Evolutionary conservation across 2,797 vertebrate species (phyloP).

Genomic region (Brotula barbata): DNA sequence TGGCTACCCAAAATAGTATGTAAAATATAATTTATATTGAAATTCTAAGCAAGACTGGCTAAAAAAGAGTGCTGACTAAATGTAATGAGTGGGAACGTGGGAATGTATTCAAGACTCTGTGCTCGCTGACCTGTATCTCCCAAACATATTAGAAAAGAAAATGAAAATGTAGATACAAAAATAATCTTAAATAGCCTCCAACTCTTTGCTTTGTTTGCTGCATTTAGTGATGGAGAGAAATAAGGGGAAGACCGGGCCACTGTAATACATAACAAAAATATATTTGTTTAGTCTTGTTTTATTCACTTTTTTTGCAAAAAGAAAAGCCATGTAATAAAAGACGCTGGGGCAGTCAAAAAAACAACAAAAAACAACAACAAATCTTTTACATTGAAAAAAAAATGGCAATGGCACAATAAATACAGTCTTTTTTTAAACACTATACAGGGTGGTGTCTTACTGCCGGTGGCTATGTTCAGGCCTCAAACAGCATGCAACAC

Average conservation of each 20-base stretch:
- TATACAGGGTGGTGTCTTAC: slow-evolving; percentile 64
- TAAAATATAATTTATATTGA: too few relatives aligned
- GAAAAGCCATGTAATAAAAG: slow-evolving; percentile 68
- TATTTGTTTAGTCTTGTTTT: slow-evolving; percentile 48
- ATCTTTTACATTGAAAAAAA: slow-evolving; percentile 38
- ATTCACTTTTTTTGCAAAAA: slow-evolving; percentile 71
- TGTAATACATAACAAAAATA: slow-evolving; percentile 19
- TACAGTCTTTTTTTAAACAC: slow-evolving; percentile 64
- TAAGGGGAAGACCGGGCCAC: neutral
- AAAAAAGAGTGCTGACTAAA: too few relatives aligned
- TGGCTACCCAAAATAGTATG: slow-evolving; percentile 1
- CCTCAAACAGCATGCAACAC: slow-evolving; percentile 50
- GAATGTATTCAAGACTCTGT: too few relatives aligned
- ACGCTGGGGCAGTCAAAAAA: slow-evolving; percentile 26
- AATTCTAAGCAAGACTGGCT: too few relatives aligned
- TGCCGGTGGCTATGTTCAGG: slow-evolving; percentile 4
- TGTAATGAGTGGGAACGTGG: slow-evolving; percentile 27
- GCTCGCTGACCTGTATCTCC: neutral
- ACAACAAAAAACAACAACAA: slow-evolving; percentile 36
- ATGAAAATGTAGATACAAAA: too few relatives aligned
- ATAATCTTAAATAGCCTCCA: too few relatives aligned
- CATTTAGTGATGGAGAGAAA: too few relatives aligned
- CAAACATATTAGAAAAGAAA: neutral
- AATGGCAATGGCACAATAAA: slow-evolving; percentile 69
- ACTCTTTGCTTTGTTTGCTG: too few relatives aligned